Conservation (phyloP, 2,113 vertebrate species). For the Pterocles burchelli region DNA sequence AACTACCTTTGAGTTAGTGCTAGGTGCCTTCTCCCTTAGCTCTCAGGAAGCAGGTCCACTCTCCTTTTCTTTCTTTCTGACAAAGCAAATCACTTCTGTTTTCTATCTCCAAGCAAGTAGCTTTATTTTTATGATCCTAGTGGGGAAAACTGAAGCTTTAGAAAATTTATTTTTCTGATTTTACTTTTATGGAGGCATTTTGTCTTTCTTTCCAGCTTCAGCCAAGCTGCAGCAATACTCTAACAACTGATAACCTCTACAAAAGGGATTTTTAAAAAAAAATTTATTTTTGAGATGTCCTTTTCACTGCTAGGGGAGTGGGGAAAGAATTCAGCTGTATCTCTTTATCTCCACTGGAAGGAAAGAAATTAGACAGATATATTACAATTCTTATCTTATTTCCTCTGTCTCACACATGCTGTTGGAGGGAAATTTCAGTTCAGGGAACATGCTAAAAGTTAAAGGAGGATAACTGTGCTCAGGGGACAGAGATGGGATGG, state of each 20-base stretch:
- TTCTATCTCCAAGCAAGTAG: not conserved
- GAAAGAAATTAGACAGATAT: slow-evolving; percentile 22
- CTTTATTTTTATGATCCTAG: not conserved
- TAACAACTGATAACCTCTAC: not conserved
- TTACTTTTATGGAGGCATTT: not conserved
- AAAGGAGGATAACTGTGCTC: slow-evolving; percentile 14
- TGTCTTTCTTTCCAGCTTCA: not conserved
- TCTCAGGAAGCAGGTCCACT: not conserved
- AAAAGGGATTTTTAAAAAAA: not conserved
- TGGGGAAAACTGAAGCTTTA: not conserved
- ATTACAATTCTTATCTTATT: slow-evolving; percentile 25
- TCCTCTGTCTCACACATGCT: not conserved
- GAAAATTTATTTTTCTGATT: not conserved
- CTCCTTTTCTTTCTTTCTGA: not conserved
- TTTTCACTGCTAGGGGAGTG: not conserved
- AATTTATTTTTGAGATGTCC: not conserved
- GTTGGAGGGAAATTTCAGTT: not conserved
- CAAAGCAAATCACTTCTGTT: not conserved
- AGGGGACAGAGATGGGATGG: not conserved
- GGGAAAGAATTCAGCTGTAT: slow-evolving; percentile 8
- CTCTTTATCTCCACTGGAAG: slow-evolving; percentile 6
- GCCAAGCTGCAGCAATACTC: not conserved
- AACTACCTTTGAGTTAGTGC: too few species aligned
- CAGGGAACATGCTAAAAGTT: slow-evolving; percentile 38
- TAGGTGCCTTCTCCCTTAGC: not conserved